Conservation (phyloP, 2,113 vertebrate genomes). For the Probosciger aterrimus region DNA sequence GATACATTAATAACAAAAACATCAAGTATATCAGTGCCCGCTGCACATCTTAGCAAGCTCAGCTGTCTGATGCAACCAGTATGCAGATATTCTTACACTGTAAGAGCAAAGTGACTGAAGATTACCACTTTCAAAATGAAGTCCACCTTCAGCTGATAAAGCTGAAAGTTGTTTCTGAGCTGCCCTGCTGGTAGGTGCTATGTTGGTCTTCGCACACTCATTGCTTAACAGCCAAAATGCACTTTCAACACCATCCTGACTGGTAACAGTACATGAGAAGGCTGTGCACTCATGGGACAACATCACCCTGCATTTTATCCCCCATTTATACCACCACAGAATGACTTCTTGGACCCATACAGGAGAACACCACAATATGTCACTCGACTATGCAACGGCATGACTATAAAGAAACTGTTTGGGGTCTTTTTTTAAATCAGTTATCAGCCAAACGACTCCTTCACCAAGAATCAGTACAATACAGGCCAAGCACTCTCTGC, state of each 20-base stretch:
- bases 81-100: not conserved
- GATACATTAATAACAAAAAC: not conserved
- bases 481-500: not conserved
- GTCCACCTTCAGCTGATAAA: not conserved
- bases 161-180: not conserved
- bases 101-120: not conserved
- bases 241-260: not conserved
- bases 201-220: rapidly evolving
- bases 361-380: not conserved
- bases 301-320: not conserved
- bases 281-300: not conserved
- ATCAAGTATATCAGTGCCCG: not conserved
- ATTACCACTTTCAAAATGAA: not conserved
- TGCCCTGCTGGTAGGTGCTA: not conserved
- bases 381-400: not conserved
- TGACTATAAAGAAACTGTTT: not conserved
- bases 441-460: not conserved
- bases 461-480: not conserved
- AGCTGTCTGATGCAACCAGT: not conserved
- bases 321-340: not conserved
- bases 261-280: not conserved
- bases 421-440: not conserved
- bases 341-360: not conserved
- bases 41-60: not conserved
- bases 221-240: not conserved